A percentile compares a stretch with the other conserved stretches of the same genome.
phyloP scores from a whole-genome alignment of 2,113 vertebrate species.

The Vanacampus margaritifer region DNA sequence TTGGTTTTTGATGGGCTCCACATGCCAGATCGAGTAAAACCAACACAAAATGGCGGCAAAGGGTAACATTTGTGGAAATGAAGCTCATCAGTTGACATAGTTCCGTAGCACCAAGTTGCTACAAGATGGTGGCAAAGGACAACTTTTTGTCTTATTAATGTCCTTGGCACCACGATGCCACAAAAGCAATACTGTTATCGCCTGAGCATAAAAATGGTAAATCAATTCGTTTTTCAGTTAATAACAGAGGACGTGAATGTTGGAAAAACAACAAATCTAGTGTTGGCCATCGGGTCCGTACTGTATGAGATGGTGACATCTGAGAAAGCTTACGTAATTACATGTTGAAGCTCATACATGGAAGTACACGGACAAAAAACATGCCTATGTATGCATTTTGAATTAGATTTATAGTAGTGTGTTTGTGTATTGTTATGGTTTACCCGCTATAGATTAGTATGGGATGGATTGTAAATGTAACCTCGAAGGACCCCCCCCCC shows the following conservation, averaged over 20 bases:
- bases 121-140: too few species aligned
- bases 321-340: not conserved
- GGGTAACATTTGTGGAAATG: not conserved
- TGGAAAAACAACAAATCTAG: not conserved
- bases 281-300: not conserved
- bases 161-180: too few species aligned
- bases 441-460: conserved; percentile 1
- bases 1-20: too few species aligned
- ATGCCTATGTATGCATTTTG: not conserved
- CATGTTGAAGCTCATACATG: not conserved
- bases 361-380: not conserved
- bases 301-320: not conserved
- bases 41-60: not conserved
- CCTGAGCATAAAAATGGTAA: too few species aligned
- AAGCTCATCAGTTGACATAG: not conserved
- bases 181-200: too few species aligned
- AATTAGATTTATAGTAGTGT: not conserved
- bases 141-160: too few species aligned
- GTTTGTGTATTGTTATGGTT: not conserved
- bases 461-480: conserved; percentile 19
- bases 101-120: too few species aligned
- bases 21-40: too few species aligned
- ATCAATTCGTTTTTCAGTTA: not conserved
- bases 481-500: conserved; percentile 15
- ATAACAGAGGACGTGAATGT: not conserved